phyloP scores from a whole-genome alignment of 2,888 invertebrate species.

The Melinaea marsaeus region DNA sequence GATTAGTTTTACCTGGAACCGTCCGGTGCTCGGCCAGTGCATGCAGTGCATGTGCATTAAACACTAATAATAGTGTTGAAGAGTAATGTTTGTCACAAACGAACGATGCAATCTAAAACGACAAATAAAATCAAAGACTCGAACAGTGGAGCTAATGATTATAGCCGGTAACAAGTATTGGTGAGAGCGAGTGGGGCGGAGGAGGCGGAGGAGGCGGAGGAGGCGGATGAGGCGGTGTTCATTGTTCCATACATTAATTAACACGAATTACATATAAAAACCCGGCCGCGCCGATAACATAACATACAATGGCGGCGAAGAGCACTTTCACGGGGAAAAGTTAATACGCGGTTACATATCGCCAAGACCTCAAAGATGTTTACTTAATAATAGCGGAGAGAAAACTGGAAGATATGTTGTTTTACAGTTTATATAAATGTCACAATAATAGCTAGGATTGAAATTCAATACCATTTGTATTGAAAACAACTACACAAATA shows the following conservation, averaged over 20 bases:
- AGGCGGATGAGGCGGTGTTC: not conserved
- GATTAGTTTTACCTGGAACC: not conserved
- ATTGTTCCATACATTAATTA: constrained; percentile 22
- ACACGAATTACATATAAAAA: constrained; percentile 22
- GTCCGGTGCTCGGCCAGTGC: not conserved
- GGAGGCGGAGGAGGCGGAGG: not conserved
- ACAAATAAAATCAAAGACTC: not conserved
- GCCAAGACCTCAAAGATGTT: constrained; percentile 11
- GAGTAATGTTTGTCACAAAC: not conserved
- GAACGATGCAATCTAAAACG: not conserved
- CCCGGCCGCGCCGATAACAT: constrained; percentile 16
- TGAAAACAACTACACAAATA: not conserved
- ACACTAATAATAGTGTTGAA: not conserved
- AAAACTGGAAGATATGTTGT: not conserved
- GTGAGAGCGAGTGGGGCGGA: not conserved
- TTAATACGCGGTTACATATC: constrained; percentile 16
- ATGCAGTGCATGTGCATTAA: too few relatives aligned
- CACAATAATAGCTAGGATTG: not conserved
- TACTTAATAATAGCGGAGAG: constrained; percentile 7
- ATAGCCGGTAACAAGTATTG: not conserved
- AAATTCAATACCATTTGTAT: not conserved
- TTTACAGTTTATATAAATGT: not conserved
- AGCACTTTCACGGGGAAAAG: constrained; percentile 25
- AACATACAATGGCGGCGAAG: constrained; percentile 20
- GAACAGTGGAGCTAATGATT: not conserved